Evolutionary conservation across 1,140 invertebrate species (phyloP).

Genomic region (Brachionus paranguensis): DNA sequence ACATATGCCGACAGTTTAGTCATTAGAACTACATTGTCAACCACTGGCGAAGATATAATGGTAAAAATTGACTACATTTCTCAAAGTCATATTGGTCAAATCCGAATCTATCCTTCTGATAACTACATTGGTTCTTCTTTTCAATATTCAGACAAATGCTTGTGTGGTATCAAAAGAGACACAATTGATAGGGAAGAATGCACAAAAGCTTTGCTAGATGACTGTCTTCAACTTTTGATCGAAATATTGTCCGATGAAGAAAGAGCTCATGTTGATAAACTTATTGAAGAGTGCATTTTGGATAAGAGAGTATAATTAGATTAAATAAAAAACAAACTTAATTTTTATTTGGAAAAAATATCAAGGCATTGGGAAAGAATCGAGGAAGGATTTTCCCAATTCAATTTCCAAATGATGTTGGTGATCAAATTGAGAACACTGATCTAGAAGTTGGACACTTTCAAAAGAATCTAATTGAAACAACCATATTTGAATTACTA

Average conservation of each 20-base stretch:
- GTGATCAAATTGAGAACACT: background rate
- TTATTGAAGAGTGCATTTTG: background rate
- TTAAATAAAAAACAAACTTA: background rate
- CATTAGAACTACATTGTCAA: background rate
- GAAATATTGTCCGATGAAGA: background rate
- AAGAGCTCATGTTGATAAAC: background rate
- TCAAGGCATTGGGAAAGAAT: no score
- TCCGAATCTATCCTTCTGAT: background rate
- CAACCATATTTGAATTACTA: background rate
- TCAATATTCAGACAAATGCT: background rate
- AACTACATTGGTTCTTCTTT: background rate
- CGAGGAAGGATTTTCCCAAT: no score
- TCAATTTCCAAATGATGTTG: no score
- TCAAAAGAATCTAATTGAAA: background rate
- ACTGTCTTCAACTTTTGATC: background rate
- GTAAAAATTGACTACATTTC: background rate
- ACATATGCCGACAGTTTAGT: background rate
- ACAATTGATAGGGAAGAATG: background rate
- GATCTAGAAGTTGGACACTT: background rate
- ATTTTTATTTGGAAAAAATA: background rate
- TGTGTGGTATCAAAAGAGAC: background rate
- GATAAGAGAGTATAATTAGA: background rate
- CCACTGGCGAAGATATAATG: background rate
- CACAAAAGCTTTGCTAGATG: background rate
- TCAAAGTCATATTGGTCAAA: background rate